phyloP scores from a whole-genome alignment of 2,888 invertebrate species.

The Ormyrus labotus region DNA sequence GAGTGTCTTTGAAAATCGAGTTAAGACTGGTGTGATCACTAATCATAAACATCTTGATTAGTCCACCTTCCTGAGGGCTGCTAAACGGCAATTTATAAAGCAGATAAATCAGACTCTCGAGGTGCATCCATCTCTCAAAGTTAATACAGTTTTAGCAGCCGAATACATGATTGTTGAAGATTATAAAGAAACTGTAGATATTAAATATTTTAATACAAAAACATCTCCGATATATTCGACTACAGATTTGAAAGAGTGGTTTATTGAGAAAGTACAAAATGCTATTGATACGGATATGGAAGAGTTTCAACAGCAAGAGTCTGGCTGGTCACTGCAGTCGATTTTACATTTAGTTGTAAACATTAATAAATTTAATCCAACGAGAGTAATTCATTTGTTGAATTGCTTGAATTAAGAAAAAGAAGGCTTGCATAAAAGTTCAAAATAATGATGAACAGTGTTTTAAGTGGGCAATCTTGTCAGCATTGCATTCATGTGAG shows the following conservation, averaged over 20 bases:
- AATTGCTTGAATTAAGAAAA: neutral
- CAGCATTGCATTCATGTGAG: conserved; percentile 58
- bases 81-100: neutral
- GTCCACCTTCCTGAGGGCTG: neutral
- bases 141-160: neutral
- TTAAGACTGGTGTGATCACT: too few relatives aligned
- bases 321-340: too few relatives aligned
- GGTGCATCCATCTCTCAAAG: neutral
- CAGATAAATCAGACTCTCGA: neutral
- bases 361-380: too few relatives aligned
- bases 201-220: conserved; percentile 11
- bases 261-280: neutral
- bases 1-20: neutral
- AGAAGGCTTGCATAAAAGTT: conserved; percentile 61
- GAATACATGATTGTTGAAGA: neutral
- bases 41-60: too few relatives aligned
- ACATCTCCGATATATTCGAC: neutral
- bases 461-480: conserved; percentile 62
- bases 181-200: neutral
- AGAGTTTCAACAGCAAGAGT: too few relatives aligned
- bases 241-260: conserved; percentile 4
- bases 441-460: conserved; percentile 60
- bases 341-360: too few relatives aligned
- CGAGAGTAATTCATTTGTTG: too few relatives aligned
- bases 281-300: too few relatives aligned